phyloP scores from a whole-genome alignment of 2,888 invertebrate species.

The Drosophila demipolita region DNA sequence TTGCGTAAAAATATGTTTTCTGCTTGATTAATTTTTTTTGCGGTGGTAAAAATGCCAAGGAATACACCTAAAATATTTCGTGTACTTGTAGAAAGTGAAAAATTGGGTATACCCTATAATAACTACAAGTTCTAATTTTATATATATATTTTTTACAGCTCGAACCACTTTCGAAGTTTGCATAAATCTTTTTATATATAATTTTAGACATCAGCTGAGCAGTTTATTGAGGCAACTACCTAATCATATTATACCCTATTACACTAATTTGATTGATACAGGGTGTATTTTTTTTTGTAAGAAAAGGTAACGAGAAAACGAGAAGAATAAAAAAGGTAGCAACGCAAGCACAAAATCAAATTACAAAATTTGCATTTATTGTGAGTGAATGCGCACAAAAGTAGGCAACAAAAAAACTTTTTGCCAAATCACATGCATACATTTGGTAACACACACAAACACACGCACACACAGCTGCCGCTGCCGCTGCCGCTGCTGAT shows the following conservation, averaged over 20 bases:
- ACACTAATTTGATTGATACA: conserved; percentile 3
- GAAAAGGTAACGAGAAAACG: conserved; percentile 29
- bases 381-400: conserved; percentile 54
- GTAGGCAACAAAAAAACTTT: conserved; percentile 68
- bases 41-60: conserved; percentile 42
- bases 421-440: conserved; percentile 63
- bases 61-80: conserved; percentile 13
- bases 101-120: background rate
- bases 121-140: background rate
- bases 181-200: background rate
- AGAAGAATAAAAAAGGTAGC: conserved; percentile 54
- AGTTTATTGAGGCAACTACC: background rate
- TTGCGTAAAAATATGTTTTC: conserved; percentile 60
- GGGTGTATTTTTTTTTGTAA: conserved; percentile 15
- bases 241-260: conserved; percentile 1
- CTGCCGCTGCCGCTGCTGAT: conserved; percentile 8
- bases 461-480: conserved; percentile 5
- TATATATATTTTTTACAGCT: background rate
- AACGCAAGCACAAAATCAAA: conserved; percentile 61
- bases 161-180: rapidly evolving
- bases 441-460: conserved; percentile 36
- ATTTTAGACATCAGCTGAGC: background rate
- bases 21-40: conserved; percentile 76
- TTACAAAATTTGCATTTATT: conserved; percentile 77
- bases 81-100: background rate